These are phyloP conservation scores for Eptesicus fuscus DNA, from an alignment of 2,113 vertebrate species.

Conservation along the genomic window DNA sequence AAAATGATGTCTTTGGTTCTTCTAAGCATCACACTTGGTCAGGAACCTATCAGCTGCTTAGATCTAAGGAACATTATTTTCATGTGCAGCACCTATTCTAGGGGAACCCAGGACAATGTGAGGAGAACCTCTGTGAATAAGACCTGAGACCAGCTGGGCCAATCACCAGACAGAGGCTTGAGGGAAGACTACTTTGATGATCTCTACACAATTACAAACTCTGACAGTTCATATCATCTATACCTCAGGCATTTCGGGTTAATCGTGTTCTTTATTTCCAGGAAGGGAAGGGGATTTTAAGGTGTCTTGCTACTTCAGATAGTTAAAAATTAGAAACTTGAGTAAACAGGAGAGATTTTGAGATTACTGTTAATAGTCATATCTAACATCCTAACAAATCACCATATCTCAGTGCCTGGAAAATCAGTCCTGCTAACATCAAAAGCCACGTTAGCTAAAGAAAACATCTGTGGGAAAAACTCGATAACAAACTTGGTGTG, in stretches of 20 bases:
- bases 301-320: background rate
- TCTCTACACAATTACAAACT: background rate
- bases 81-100: background rate
- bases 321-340: background rate
- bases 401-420: background rate
- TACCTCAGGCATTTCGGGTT: background rate
- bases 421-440: background rate
- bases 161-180: background rate
- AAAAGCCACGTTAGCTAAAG: background rate
- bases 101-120: background rate
- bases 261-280: conserved; percentile 11
- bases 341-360: background rate
- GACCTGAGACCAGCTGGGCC: background rate
- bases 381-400: background rate
- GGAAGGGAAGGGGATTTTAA: background rate
- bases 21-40: background rate
- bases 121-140: background rate
- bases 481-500: background rate
- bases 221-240: background rate
- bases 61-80: background rate
- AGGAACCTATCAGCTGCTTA: background rate
- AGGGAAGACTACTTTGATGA: background rate
- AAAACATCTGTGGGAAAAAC: background rate
- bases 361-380: background rate
- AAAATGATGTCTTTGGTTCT: background rate